Evolutionary conservation across 2,888 invertebrate genomes (phyloP).

Genomic region (Diloba caeruleocephala): DNA sequence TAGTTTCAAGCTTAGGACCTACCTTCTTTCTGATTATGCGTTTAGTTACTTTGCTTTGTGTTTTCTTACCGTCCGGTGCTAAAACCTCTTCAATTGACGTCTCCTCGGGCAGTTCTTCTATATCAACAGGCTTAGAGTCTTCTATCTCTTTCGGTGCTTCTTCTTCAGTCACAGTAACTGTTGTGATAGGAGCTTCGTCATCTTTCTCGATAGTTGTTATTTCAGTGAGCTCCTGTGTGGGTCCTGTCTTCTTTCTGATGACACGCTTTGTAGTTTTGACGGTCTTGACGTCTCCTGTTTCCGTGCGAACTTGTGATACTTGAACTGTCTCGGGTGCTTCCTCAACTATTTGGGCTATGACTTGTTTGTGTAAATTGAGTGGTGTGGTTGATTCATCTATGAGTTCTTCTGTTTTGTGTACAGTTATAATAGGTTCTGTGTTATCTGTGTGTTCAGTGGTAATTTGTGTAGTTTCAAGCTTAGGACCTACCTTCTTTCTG

Average conservation of each 20-base stretch:
- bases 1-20: conserved; percentile 41
- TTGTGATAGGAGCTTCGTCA: conserved; percentile 41
- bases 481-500: conserved; percentile 73
- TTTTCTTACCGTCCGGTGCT: conserved; percentile 43
- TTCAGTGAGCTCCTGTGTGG: conserved; percentile 67
- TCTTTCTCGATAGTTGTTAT: conserved; percentile 59
- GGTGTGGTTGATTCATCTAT: conserved; percentile 31
- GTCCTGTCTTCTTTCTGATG: conserved; percentile 58
- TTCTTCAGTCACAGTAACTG: conserved; percentile 46
- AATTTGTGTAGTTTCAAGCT: conserved; percentile 58
- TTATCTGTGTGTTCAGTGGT: conserved; percentile 40
- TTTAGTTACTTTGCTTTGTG: conserved; percentile 53
- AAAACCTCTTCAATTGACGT: conserved; percentile 48
- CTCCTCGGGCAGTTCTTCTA: conserved; percentile 68
- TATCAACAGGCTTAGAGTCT: conserved; percentile 54
- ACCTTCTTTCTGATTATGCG: conserved; percentile 58
- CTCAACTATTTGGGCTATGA: conserved; percentile 24
- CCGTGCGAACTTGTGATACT: conserved; percentile 61
- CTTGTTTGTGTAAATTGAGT: conserved; percentile 48
- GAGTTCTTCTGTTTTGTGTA: conserved; percentile 67
- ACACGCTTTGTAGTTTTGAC: conserved; percentile 59
- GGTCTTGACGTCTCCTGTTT: conserved; percentile 43
- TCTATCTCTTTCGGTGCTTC: conserved; percentile 10
- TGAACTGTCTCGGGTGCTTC: conserved; percentile 27
- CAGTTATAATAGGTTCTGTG: conserved; percentile 69